Conservation (phyloP, 2,888 invertebrate genomes). For the Diarsia dahlii region DNA sequence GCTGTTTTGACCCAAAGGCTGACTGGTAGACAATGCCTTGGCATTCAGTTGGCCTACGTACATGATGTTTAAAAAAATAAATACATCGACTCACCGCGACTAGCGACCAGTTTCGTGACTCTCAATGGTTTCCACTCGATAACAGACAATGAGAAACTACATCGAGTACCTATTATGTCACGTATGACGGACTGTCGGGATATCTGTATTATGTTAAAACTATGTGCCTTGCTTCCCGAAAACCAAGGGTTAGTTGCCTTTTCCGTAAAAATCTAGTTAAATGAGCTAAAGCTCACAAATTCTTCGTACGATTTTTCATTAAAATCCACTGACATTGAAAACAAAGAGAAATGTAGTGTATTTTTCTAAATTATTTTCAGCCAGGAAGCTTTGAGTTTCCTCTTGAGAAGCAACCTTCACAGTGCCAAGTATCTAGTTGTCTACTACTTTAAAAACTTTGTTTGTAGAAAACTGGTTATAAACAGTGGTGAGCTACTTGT, state of each 20-base stretch:
- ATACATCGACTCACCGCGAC: neutral
- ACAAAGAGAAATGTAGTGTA: neutral
- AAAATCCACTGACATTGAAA: neutral
- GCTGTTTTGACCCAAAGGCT: too few relatives aligned
- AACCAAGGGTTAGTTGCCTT: neutral
- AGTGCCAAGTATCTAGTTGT: neutral
- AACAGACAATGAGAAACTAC: neutral
- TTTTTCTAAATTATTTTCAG: constrained; percentile 4
- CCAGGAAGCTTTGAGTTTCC: neutral
- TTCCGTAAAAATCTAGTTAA: neutral
- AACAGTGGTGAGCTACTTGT: too few relatives aligned
- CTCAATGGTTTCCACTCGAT: constrained; percentile 1
- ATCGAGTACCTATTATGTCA: neutral
- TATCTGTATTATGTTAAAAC: neutral
- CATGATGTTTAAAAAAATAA: too few relatives aligned
- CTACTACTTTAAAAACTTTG: neutral
- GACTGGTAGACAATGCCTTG: too few relatives aligned
- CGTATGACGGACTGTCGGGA: neutral
- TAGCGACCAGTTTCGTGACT: constrained; percentile 1
- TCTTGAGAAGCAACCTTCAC: constrained; percentile 5
- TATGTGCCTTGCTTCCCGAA: neutral
- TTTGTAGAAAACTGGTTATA: neutral
- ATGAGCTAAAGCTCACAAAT: neutral
- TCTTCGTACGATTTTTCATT: constrained; percentile 9
- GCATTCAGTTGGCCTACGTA: too few relatives aligned